Base-by-base conservation (phyloP, 23 tunicate species). In the Trididemnum clinides region DNA sequence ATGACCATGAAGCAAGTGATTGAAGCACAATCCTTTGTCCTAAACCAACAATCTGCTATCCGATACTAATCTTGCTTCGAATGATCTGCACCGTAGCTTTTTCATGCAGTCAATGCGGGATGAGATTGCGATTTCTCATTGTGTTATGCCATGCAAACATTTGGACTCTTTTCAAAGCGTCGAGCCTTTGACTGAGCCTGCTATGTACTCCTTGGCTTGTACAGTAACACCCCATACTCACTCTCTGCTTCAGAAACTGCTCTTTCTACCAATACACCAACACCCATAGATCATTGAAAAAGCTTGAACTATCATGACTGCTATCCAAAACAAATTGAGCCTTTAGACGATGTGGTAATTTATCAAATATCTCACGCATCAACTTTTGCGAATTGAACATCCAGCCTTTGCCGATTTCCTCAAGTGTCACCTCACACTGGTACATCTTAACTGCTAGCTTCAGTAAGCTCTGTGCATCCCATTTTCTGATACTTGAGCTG, bases 201-300 rank as follows among this genome's bases (percentile, higher is more conserved):
- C 15, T 23, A 4, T n/a, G 27, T 12, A 12, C n/a, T n/a, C n/a
- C 15, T 44, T 10, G 23, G 6, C n/a, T 62, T 20, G n/a, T 20
- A 62, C 23, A 62, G 69, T 5, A 62, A 23, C 27, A 4, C 6
- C 26, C 69, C 69, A 62, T 5, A 62, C 69, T 62, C 69, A 62
- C 69, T 62, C 26, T 62, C 69, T 62, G 69, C 69, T 23, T 62
- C 69, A 12, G 69, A 62, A 5, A 23, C 69, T 62, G 69, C 69
- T 5, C n/a, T 62, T 22, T 62, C 54, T 49, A 49, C 54, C 54
- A 49, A 15, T 22, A 4, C 69, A 62, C 69, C 54, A 44, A 44
- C 10, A 15, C 15, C 15, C 15, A 4, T 23, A 62, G 69, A 22
- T 62, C 69, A 5, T 6, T 62, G 27, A 62, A 62, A 12, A 23